phyloP scores from a whole-genome alignment of 2,797 vertebrate genomes.

The Gastrophryne carolinensis region DNA sequence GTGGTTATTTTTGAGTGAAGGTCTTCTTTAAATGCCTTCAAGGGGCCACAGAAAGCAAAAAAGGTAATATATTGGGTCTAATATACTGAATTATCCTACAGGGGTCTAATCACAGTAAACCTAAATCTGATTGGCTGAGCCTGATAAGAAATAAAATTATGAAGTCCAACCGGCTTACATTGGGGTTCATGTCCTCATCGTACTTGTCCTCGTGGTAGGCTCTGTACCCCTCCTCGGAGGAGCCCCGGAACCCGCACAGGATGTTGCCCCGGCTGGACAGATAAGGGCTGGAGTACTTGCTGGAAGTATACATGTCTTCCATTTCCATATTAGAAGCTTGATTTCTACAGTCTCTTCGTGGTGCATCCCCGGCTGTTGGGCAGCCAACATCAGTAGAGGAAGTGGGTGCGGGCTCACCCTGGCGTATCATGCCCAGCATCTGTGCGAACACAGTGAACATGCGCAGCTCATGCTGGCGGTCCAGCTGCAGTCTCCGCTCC shows the following conservation, averaged over 20 bases:
- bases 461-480: slow-evolving; percentile 79
- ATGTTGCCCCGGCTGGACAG: slow-evolving; percentile 70
- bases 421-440: slow-evolving; percentile 70
- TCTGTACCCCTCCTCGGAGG: slow-evolving; percentile 81
- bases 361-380: slow-evolving; percentile 49
- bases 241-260: slow-evolving; percentile 73
- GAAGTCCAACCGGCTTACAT: slow-evolving; percentile 82
- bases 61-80: no score
- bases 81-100: no score
- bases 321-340: slow-evolving; percentile 24
- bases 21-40: no score
- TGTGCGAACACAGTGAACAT: slow-evolving; percentile 79
- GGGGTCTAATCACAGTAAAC: no score
- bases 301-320: slow-evolving; percentile 7
- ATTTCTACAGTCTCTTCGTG: slow-evolving; percentile 12
- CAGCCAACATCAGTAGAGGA: slow-evolving; percentile 52
- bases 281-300: slow-evolving; percentile 58
- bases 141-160: no score
- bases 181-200: slow-evolving; percentile 82
- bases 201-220: slow-evolving; percentile 79
- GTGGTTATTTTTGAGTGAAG: no score
- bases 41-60: no score
- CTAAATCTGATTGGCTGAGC: no score
- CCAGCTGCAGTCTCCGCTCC: slow-evolving; percentile 73
- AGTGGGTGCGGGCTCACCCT: fast-evolving